Conservation (phyloP, 2,888 invertebrate species). For the Drosophila cognata region DNA sequence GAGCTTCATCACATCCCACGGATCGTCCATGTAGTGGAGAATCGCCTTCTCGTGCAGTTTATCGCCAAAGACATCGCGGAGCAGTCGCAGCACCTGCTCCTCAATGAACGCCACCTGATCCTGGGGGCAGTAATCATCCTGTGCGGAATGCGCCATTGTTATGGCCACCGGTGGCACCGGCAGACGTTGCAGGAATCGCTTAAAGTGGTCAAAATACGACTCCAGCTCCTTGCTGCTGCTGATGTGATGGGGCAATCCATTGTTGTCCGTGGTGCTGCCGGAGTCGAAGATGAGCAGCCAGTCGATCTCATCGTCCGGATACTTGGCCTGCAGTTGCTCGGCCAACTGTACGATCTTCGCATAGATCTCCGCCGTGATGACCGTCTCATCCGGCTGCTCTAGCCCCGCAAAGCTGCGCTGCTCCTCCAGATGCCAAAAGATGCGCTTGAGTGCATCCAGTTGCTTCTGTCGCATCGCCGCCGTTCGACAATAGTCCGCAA, state of each 20-base stretch:
- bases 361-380: constrained; percentile 70
- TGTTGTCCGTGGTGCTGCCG: constrained; percentile 94
- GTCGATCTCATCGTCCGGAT: constrained; percentile 89
- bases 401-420: constrained; percentile 86
- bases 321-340: constrained; percentile 86
- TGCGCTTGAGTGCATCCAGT: constrained; percentile 88
- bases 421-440: constrained; percentile 89
- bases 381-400: constrained; percentile 78
- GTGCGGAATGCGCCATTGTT: constrained; percentile 93
- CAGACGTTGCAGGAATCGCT: constrained; percentile 87
- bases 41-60: constrained; percentile 82
- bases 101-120: constrained; percentile 94
- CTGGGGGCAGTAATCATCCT: constrained; percentile 95
- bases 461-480: constrained; percentile 87
- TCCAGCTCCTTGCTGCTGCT: constrained; percentile 89
- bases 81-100: constrained; percentile 87
- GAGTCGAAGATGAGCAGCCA: constrained; percentile 93
- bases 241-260: constrained; percentile 93
- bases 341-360: constrained; percentile 85
- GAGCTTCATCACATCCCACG: constrained; percentile 84
- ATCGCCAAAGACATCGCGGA: constrained; percentile 85
- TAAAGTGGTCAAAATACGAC: constrained; percentile 87
- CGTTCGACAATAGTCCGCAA: constrained; percentile 73
- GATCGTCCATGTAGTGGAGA: constrained; percentile 82
- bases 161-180: constrained; percentile 87